Evolutionary conservation across 2,888 invertebrate genomes (phyloP).

Genomic region (Apoderus coryli): DNA sequence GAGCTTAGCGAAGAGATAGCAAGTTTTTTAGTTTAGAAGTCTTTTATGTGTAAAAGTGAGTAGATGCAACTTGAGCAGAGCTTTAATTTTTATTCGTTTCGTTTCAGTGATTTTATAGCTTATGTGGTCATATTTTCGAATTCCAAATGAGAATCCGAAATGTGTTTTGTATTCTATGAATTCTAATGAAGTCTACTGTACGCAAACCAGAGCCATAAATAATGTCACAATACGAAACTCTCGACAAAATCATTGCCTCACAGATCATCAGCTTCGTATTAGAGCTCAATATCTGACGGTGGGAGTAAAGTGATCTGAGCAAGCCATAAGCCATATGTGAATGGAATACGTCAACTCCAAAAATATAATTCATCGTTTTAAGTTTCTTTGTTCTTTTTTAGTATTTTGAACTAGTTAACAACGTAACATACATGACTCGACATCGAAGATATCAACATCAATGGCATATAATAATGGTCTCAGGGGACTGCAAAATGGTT

Average conservation of each 20-base stretch:
- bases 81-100: neutral
- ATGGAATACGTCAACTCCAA: too few species aligned
- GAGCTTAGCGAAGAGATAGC: too few species aligned
- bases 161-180: neutral
- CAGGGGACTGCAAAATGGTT: too few species aligned
- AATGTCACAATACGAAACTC: neutral
- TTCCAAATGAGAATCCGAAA: constrained; percentile 1
- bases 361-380: too few species aligned
- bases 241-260: neutral
- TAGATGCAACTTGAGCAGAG: neutral
- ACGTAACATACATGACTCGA: too few species aligned
- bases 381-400: too few species aligned
- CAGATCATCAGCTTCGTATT: neutral
- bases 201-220: neutral
- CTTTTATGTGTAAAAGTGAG: constrained; percentile 1
- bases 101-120: constrained; percentile 1
- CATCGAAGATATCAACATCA: too few species aligned
- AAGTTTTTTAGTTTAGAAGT: too few species aligned
- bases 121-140: neutral
- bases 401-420: too few species aligned
- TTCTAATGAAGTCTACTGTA: neutral
- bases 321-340: too few species aligned
- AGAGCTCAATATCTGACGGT: neutral
- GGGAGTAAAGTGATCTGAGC: neutral
- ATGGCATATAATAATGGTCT: too few species aligned